These are phyloP conservation scores for Coecobrya sp. DNA, from an alignment of 2,888 invertebrate species.

Conservation along the genomic window DNA sequence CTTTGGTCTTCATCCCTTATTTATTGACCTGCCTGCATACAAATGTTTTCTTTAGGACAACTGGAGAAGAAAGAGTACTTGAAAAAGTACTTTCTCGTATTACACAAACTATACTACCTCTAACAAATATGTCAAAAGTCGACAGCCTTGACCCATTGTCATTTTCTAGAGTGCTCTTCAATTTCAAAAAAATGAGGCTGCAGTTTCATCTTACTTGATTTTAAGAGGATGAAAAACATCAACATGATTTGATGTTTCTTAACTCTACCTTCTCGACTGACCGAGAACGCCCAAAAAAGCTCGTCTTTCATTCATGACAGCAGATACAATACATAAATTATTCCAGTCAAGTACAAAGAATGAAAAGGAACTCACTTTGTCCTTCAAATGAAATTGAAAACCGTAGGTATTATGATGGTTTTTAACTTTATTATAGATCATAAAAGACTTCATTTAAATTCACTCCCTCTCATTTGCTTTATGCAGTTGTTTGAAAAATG, in stretches of 20 bases:
- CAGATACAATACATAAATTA: background rate
- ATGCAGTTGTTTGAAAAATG: slow-evolving; percentile 42
- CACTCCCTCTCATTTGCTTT: background rate
- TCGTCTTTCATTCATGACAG: background rate
- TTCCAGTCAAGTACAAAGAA: background rate
- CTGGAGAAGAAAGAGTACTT: background rate
- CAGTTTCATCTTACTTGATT: background rate
- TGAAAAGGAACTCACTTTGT: background rate
- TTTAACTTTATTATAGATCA: background rate
- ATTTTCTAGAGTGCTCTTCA: slow-evolving; percentile 20
- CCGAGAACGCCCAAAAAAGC: background rate
- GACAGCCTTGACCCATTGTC: slow-evolving; percentile 17
- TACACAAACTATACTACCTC: background rate
- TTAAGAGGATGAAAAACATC: background rate
- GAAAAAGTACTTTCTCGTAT: background rate
- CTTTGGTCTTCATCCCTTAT: too few relatives aligned
- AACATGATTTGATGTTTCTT: background rate
- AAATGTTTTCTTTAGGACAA: background rate
- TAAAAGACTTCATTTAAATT: background rate
- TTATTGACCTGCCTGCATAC: too few relatives aligned
- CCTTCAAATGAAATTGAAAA: background rate
- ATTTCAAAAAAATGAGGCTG: background rate
- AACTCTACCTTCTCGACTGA: background rate
- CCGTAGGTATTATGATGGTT: background rate
- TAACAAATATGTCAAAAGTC: slow-evolving; percentile 7